Conservation (phyloP, 2,797 vertebrate species). For the Columba guinea region DNA sequence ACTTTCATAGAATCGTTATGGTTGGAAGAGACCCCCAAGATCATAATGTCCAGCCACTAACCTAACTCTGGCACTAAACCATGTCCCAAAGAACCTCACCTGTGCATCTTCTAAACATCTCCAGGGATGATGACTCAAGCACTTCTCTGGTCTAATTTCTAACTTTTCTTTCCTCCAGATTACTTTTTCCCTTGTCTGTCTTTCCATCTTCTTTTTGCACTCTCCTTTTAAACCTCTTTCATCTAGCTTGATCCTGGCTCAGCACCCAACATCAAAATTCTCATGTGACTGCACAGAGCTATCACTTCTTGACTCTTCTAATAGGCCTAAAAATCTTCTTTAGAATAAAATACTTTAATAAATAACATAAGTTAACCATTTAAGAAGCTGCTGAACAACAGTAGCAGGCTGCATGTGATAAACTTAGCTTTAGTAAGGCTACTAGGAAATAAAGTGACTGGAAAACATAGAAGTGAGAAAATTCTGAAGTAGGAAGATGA, state of each 20-base stretch:
- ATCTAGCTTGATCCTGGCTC: neutral
- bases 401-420: neutral
- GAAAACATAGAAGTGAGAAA: neutral
- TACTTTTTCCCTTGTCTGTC: neutral
- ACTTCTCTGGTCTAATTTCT: neutral
- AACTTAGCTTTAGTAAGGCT: neutral
- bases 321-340: neutral
- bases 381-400: neutral
- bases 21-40: too few species aligned
- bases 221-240: neutral
- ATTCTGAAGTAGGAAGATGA: neutral
- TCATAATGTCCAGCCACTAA: too few species aligned
- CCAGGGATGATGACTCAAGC: too few species aligned
- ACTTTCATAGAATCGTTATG: neutral
- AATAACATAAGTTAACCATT: neutral
- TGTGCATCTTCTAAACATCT: too few species aligned
- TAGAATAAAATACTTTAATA: neutral
- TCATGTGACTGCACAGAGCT: neutral
- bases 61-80: too few species aligned
- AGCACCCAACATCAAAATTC: neutral
- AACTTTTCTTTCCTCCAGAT: neutral
- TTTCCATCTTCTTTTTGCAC: neutral
- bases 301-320: neutral
- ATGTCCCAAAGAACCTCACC: too few species aligned
- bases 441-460: neutral